Base-by-base conservation (phyloP, 2,113 vertebrate species). In the Serilophus lunatus region DNA sequence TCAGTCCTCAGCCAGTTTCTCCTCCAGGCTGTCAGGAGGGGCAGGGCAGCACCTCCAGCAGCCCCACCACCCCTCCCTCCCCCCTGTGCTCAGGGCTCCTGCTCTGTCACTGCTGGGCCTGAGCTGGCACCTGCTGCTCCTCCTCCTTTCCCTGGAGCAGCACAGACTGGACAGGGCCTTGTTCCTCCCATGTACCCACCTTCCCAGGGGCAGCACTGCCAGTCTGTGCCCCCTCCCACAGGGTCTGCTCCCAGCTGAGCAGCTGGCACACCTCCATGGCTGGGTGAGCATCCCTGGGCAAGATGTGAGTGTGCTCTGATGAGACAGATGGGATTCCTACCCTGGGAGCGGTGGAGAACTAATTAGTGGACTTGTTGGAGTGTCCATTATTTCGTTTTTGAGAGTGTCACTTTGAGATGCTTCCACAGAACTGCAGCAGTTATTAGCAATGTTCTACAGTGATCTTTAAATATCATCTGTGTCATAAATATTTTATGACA, bases 401-500 rank as follows among this genome's bases (percentile, higher is more conserved):
- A 54, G 33, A 42, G 79, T 76, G 74, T 63, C 61, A 65, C 14
- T 77, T 87, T 57, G 38, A 47, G 80, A 40, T 59, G 47, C 47
- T 91, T 51, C 64, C 79, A 33, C 18, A 13, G 64, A 81, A 80
- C 85, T 65, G 61, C 92, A 93, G 5, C 29, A 8, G 61, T 77
- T 92, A 76, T 88, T 92, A 90, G 79, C 64, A 57, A 65, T 90
- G 82, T 96, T 88, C 61, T 94, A 64, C 61, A 65, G 85, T 80
- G 57, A 94, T 95, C 86, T 94, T 93, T 90, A 93, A 94, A 93
- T 93, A 95, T 85, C 78, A 92, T 44, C 82, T 20, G 36, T 86
- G 87, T 87, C 88, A 92, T 88, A 94, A 95, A 93, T 88, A 86
- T 88, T 95, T 96, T 75, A 94, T 91, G 90, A 35, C 85, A 88